A percentile compares a stretch with the other conserved stretches of the same genome.
Evolutionary conservation across 2,797 vertebrate genomes (phyloP).

Genomic region (Chromis chromis): DNA sequence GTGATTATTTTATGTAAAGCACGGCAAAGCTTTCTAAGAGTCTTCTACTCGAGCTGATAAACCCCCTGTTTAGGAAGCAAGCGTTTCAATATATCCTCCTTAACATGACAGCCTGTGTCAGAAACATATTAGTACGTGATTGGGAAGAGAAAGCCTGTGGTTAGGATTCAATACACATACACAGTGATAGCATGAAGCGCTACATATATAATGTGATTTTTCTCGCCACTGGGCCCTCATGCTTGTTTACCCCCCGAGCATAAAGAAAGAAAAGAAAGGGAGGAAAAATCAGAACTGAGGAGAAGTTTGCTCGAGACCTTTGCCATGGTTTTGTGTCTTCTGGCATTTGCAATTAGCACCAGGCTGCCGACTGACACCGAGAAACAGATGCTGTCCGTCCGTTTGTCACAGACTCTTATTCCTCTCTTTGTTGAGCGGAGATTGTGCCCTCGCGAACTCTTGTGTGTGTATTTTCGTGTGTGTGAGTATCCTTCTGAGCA

Average conservation of each 20-base stretch:
- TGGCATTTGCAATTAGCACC: slow-evolving; percentile 83
- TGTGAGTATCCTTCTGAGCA: slow-evolving; percentile 37
- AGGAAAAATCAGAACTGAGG: slow-evolving; percentile 23
- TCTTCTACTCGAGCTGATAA: slow-evolving; percentile 12
- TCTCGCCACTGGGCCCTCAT: slow-evolving; percentile 65
- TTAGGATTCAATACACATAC: slow-evolving; percentile 64
- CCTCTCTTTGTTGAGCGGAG: slow-evolving; percentile 58
- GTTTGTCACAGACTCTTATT: slow-evolving; percentile 72
- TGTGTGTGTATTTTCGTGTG: no score
- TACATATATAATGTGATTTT: slow-evolving; percentile 78
- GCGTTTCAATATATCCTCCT: slow-evolving; percentile 35
- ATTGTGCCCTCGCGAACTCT: slow-evolving; percentile 45
- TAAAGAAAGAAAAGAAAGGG: slow-evolving; percentile 25
- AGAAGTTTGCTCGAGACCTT: slow-evolving; percentile 76
- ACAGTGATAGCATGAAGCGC: slow-evolving; percentile 52
- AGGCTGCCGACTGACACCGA: slow-evolving; percentile 64
- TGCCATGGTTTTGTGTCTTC: slow-evolving; percentile 75
- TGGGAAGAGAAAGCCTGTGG: slow-evolving; percentile 54
- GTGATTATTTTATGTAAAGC: background rate
- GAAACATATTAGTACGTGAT: slow-evolving; percentile 62
- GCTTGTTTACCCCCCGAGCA: slow-evolving; percentile 84
- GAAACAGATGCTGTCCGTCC: slow-evolving; percentile 80
- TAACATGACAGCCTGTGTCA: slow-evolving; percentile 57
- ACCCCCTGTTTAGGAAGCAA: slow-evolving; percentile 41
- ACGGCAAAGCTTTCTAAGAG: background rate